phyloP scores from a whole-genome alignment of 1,140 invertebrate genomes.

The Oscheius sp. region DNA sequence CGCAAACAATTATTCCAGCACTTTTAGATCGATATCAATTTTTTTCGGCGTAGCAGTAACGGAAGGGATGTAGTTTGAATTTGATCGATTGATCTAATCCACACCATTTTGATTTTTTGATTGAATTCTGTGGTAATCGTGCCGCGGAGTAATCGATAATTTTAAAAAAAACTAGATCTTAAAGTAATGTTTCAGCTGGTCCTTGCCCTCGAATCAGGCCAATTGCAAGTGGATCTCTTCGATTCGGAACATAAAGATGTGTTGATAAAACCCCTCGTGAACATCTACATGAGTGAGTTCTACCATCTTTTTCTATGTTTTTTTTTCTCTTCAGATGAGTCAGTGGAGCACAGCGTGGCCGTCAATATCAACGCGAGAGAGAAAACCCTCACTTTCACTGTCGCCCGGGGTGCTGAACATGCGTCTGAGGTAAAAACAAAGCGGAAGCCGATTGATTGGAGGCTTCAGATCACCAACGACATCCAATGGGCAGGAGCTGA shows the following conservation, averaged over 20 bases:
- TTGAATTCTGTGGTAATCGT: too few relatives aligned
- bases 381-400: neutral
- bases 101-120: too few relatives aligned
- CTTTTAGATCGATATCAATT: too few relatives aligned
- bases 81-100: too few relatives aligned
- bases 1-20: too few relatives aligned
- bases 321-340: slow-evolving; percentile 1
- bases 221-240: neutral
- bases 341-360: neutral
- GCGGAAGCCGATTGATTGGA: too few relatives aligned
- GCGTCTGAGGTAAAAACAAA: neutral
- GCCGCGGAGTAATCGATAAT: too few relatives aligned
- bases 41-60: too few relatives aligned
- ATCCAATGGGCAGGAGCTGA: neutral
- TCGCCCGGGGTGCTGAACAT: neutral
- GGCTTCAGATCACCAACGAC: neutral
- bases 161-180: too few relatives aligned
- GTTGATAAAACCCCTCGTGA: neutral
- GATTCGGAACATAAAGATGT: neutral
- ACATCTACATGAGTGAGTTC: slow-evolving; percentile 3
- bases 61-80: too few relatives aligned
- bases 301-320: neutral
- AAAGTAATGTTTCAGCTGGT: slow-evolving; percentile 1
- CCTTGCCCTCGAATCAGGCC: neutral
- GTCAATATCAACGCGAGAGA: neutral